Base-by-base conservation (phyloP, 2,113 vertebrate genomes). In the Promerops cafer region DNA sequence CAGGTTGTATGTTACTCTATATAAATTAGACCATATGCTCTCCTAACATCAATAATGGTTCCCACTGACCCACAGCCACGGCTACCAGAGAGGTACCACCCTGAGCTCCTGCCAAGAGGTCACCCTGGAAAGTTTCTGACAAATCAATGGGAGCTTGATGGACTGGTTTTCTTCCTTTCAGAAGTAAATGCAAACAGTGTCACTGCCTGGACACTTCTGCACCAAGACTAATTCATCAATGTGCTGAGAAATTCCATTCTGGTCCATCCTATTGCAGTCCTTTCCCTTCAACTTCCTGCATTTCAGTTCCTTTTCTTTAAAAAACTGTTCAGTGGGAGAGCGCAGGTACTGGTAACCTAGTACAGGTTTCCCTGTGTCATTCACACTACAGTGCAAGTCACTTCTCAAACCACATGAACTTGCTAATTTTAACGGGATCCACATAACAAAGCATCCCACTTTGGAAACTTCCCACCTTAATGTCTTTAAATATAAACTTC, bases 81-180 rank as follows among this genome's bases (percentile, higher is more conserved):
- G 61, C 86, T 71, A 76, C 72, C 80, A 90, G 60, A 40, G 56
- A 95, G 60, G 72, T 44, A 53, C 9, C 16, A 39, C 0, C 0
- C 13, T 64, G 90, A 92, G 24, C 45, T 90, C 52, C 79, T 65
- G 80, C 64, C 88, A 81, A 68, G 47, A 81, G 85, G 75, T 81
- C 76, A 93, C 45, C 28, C 71, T 71, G 44, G 40, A 37, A 96
- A 92, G 56, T 35, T 71, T 78, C 76, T 90, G 72, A 93, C 44
- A 87, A 92, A 96, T 89, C 69, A 93, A 17, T 69, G 45, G 57
- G 77, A 82, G 49, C 74, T 93, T 82, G 87, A 90, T 45, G 31
- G 37, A 84, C 64, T 50, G 18, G 4, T 80, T 94, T 93, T 93
- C 68, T 61, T 82, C 53, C 50, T 89, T 90, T 56, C 57, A 68